A percentile compares a stretch with the other conserved stretches of the same genome.
phyloP scores from a whole-genome alignment of 2,797 vertebrate genomes.

The Acropternis orthonyx region DNA sequence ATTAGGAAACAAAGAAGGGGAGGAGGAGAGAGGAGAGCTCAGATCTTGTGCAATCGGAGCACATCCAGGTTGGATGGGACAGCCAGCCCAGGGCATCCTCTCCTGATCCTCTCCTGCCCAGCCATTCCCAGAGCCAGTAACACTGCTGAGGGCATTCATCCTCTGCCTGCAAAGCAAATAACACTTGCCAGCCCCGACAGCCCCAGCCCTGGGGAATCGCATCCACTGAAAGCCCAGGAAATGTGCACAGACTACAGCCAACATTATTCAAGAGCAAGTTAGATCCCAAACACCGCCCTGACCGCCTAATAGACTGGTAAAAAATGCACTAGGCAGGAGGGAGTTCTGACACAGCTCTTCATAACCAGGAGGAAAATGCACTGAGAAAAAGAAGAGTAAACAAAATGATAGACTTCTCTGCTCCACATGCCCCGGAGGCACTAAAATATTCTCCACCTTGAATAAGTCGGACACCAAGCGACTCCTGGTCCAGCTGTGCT shows the following conservation, averaged over 20 bases:
- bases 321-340: not conserved
- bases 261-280: not conserved
- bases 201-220: not conserved
- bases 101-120: not conserved
- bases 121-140: not conserved
- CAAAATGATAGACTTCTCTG: not conserved
- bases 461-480: not conserved
- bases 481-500: not conserved
- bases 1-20: conserved; percentile 18
- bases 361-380: not conserved
- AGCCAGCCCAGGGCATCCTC: not conserved
- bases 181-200: not conserved
- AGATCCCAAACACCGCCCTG: not conserved
- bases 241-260: not conserved
- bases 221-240: not conserved
- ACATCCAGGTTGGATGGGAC: not conserved
- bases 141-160: not conserved
- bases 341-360: conserved; percentile 7
- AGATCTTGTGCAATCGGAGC: not conserved
- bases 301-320: not conserved
- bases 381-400: not conserved
- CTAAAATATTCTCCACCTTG: not conserved
- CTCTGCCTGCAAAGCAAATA: conserved; percentile 34
- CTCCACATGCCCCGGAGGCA: not conserved
- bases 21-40: not conserved